A percentile compares a stretch with the other conserved stretches of the same genome.
phyloP scores from a whole-genome alignment of 2,888 invertebrate species.

The Trilocha varians region DNA sequence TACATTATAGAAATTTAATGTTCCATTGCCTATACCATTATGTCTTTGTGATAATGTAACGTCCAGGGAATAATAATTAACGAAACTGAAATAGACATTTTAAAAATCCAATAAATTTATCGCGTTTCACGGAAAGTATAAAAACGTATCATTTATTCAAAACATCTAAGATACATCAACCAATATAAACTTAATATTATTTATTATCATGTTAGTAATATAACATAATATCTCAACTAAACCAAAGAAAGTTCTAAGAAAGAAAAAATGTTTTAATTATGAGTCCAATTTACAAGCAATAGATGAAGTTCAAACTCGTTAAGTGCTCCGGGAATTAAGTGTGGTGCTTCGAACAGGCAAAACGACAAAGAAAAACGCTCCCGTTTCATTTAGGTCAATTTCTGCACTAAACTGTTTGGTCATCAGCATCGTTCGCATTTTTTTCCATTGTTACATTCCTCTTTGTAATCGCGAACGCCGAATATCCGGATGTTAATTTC shows the following conservation, averaged over 20 bases:
- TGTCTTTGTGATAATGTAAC: too few relatives aligned
- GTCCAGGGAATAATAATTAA: too few relatives aligned
- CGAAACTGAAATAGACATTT: too few relatives aligned
- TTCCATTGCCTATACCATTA: too few relatives aligned
- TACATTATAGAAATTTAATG: too few relatives aligned
- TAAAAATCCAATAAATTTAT: too few relatives aligned
- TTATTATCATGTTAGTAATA: too few relatives aligned
- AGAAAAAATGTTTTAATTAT: neutral
- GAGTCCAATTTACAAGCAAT: neutral
- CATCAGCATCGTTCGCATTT: neutral
- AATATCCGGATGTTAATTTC: neutral
- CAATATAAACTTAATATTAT: too few relatives aligned
- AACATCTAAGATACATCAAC: too few relatives aligned
- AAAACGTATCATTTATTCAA: too few relatives aligned
- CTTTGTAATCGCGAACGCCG: neutral
- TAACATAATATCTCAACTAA: neutral
- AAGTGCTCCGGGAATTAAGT: conserved; percentile 3
- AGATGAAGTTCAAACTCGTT: conserved; percentile 3
- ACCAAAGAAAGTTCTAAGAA: neutral
- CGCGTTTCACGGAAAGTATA: too few relatives aligned
- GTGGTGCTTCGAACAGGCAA: neutral
- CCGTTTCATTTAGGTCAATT: neutral
- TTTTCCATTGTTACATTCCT: neutral
- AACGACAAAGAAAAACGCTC: neutral
- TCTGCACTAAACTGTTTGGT: neutral